Percentiles rank a stretch among this genome's conserved stretches.
Conservation (phyloP, 2,888 invertebrate species). For the Selenia dentaria region DNA sequence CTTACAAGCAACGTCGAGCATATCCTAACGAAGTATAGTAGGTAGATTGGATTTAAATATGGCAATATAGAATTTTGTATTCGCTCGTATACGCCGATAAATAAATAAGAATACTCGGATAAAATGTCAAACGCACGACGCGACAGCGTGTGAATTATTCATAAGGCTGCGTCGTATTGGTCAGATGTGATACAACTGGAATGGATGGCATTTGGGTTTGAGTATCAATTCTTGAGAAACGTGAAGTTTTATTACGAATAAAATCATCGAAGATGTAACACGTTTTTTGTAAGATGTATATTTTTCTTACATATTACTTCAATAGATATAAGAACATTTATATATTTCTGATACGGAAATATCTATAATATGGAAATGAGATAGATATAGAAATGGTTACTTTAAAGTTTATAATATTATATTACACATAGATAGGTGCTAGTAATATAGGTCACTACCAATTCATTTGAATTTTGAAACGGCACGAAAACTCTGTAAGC, state of each 20-base stretch:
- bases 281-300: too few species aligned
- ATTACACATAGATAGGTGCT: too few species aligned
- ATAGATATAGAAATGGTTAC: too few species aligned
- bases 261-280: too few species aligned
- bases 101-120: conserved; percentile 41
- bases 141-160: conserved; percentile 41
- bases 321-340: too few species aligned
- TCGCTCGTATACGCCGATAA: conserved; percentile 41
- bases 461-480: too few species aligned
- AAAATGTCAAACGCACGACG: conserved; percentile 30
- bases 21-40: neutral
- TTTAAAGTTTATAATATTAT: too few species aligned
- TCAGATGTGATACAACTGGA: conserved; percentile 23
- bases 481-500: too few species aligned
- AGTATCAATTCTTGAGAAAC: neutral
- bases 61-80: conserved; percentile 27
- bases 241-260: neutral
- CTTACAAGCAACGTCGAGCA: neutral
- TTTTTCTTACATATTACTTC: too few species aligned
- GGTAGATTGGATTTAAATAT: neutral
- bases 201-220: conserved; percentile 11
- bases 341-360: too few species aligned
- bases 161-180: conserved; percentile 29
- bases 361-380: too few species aligned
- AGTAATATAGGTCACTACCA: too few species aligned